phyloP scores from a whole-genome alignment of 2,888 invertebrate genomes.

The Noctua janthe region DNA sequence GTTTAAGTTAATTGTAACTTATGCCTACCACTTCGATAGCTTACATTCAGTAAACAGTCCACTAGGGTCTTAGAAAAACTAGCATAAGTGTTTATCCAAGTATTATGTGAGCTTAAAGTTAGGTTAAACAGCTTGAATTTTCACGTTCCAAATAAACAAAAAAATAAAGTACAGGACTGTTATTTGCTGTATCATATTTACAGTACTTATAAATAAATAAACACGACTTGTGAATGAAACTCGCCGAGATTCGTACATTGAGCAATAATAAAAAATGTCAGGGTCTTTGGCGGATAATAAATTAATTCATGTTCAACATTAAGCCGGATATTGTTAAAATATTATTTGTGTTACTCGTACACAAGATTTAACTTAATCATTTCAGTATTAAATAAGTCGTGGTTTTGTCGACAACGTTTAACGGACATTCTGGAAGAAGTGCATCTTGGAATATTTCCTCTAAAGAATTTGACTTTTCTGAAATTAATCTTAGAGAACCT shows the following conservation, averaged over 20 bases:
- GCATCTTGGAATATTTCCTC: not conserved
- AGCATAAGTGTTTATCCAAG: not conserved
- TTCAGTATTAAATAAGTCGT: not conserved
- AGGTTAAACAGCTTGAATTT: not conserved
- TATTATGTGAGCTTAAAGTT: not conserved
- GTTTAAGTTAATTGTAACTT: not conserved
- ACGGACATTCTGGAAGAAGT: not conserved
- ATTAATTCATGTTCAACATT: constrained; percentile 55
- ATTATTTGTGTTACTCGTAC: constrained; percentile 35
- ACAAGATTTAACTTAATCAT: constrained; percentile 20
- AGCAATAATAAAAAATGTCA: constrained; percentile 69
- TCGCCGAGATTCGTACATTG: constrained; percentile 29
- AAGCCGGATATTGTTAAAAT: constrained; percentile 68
- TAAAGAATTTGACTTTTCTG: not conserved
- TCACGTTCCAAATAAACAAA: constrained; percentile 11
- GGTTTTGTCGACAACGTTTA: not conserved
- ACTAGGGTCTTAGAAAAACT: not conserved
- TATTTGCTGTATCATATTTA: constrained; percentile 19
- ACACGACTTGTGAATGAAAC: constrained; percentile 54
- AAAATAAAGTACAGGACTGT: not conserved
- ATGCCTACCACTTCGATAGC: not conserved
- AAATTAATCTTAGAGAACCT: not conserved
- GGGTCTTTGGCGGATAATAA: constrained; percentile 59
- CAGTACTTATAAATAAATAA: constrained; percentile 25
- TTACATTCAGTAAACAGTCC: not conserved